Evolutionary conservation across 2,113 vertebrate genomes (phyloP).

Genomic region (Crotophaga sulcirostris): DNA sequence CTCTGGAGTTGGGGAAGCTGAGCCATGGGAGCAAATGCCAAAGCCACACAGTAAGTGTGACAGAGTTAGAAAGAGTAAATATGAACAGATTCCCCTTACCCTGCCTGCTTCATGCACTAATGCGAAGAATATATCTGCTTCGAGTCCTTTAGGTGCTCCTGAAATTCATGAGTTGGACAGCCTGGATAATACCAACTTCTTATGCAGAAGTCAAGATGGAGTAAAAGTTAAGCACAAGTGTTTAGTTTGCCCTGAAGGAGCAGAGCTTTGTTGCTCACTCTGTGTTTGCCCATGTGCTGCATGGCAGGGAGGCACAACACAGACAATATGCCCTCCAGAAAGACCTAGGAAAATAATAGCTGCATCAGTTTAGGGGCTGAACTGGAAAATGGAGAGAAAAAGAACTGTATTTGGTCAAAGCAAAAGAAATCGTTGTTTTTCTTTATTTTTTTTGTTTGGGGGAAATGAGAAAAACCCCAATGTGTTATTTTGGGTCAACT

Average conservation of each 20-base stretch:
- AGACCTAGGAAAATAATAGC: not conserved
- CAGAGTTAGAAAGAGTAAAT: not conserved
- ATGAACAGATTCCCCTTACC: not conserved
- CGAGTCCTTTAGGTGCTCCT: not conserved
- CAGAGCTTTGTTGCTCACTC: not conserved
- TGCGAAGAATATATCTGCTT: not conserved
- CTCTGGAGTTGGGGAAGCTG: not conserved
- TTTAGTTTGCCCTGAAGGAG: not conserved
- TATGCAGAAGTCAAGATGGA: not conserved
- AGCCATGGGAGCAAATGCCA: not conserved
- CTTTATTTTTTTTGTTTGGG: not conserved
- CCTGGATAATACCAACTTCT: not conserved
- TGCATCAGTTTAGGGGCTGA: not conserved
- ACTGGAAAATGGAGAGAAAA: not conserved
- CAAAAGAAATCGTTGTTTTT: not conserved
- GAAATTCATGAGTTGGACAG: not conserved
- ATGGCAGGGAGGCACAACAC: not conserved
- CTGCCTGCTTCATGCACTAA: not conserved
- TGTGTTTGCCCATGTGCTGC: not conserved
- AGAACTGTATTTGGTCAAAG: not conserved
- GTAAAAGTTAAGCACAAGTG: not conserved
- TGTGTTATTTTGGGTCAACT: conserved; percentile 9
- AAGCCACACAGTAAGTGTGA: not conserved
- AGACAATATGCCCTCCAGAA: not conserved
- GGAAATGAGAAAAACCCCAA: not conserved